These are phyloP conservation scores for Cacajao melanocephalus DNA, from an alignment of 2,797 vertebrate genomes.

Conservation along the genomic window DNA sequence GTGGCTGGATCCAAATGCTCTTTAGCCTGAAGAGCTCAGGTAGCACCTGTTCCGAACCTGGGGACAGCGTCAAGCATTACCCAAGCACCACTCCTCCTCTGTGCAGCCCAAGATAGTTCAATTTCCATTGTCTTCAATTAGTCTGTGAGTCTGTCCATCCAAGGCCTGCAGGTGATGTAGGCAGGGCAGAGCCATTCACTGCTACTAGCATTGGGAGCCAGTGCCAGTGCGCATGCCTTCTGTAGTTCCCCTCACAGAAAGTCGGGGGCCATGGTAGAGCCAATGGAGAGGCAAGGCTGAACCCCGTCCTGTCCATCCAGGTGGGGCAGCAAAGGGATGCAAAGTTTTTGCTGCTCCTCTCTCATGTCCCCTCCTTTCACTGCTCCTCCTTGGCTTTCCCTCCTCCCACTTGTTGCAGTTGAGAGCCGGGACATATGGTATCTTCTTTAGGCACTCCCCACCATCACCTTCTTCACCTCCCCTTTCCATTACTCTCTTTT, in stretches of 20 bases:
- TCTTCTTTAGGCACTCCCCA: not conserved
- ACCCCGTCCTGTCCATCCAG: not conserved
- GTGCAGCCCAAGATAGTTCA: not conserved
- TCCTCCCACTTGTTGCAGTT: not conserved
- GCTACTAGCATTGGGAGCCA: not conserved
- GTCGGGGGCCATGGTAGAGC: not conserved
- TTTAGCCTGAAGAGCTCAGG: not conserved
- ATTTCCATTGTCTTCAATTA: slow-evolving; percentile 5
- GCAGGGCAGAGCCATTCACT: not conserved
- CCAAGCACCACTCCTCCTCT: not conserved
- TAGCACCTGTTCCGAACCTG: not conserved
- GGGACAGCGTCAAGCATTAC: not conserved
- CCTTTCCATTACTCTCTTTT: slow-evolving; percentile 16
- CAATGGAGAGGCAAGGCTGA: slow-evolving; percentile 20
- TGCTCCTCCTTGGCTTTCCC: not conserved
- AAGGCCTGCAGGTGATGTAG: not conserved
- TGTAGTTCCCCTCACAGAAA: slow-evolving; percentile 51
- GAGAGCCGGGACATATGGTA: not conserved
- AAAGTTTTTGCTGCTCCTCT: not conserved
- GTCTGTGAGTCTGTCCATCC: not conserved
- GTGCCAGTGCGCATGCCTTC: not conserved
- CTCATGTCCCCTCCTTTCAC: not conserved
- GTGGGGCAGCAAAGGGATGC: not conserved
- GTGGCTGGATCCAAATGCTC: not conserved
- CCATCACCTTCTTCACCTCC: slow-evolving; percentile 9